These are phyloP conservation scores for Mesoligia furuncula DNA, from an alignment of 2,888 invertebrate genomes.

Conservation along the genomic window DNA sequence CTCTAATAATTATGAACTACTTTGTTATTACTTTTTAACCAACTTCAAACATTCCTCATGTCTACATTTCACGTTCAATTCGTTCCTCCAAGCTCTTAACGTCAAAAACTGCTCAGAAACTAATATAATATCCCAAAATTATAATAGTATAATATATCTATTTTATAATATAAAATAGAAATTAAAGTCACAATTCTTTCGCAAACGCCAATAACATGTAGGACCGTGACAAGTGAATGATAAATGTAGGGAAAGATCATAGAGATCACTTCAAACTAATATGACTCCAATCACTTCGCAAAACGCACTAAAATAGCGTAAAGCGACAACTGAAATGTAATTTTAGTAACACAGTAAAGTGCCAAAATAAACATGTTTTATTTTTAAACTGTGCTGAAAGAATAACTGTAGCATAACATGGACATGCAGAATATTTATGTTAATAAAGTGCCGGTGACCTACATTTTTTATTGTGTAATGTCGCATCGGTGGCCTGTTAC, in stretches of 20 bases:
- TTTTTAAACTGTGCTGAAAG: conserved; percentile 63
- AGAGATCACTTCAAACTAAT: conserved; percentile 33
- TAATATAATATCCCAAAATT: conserved; percentile 16
- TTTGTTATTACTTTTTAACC: too few species aligned
- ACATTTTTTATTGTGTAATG: conserved; percentile 41
- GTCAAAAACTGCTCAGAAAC: conserved; percentile 21
- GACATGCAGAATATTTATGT: conserved; percentile 42
- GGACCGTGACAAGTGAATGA: conserved; percentile 43
- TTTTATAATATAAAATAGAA: conserved; percentile 4
- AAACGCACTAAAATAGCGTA: conserved; percentile 53
- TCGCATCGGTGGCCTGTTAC: conserved; percentile 11
- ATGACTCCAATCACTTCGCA: conserved; percentile 44
- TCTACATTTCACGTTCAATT: conserved; percentile 16
- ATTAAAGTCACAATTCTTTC: conserved; percentile 23
- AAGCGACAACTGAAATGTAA: conserved; percentile 49
- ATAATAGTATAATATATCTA: too few species aligned
- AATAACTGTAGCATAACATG: conserved; percentile 54
- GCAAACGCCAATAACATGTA: conserved; percentile 42
- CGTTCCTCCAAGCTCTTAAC: background rate
- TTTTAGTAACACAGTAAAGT: conserved; percentile 60
- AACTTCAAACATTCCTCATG: too few species aligned
- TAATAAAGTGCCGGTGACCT: conserved; percentile 46
- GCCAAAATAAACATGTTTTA: conserved; percentile 70
- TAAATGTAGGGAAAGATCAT: conserved; percentile 45
- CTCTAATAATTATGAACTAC: too few species aligned